Conservation (phyloP, 2,888 invertebrate genomes). For the Agrilus cyanescens region DNA sequence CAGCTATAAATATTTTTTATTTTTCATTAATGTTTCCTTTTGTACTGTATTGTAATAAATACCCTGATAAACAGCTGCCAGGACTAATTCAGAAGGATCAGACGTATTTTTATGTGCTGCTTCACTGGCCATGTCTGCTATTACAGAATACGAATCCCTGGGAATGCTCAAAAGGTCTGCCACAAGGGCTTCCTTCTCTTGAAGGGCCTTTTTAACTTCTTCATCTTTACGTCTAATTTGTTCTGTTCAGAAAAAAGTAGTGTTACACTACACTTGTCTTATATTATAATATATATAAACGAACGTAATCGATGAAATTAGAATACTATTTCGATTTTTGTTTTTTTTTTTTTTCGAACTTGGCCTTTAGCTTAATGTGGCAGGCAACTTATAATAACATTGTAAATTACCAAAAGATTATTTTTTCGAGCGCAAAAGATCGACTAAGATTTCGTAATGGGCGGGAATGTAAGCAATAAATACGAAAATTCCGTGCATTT, state of each 20-base stretch:
- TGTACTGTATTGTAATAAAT: conserved; percentile 16
- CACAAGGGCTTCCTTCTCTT: conserved; percentile 62
- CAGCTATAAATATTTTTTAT: conserved; percentile 31
- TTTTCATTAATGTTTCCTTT: neutral
- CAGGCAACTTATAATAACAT: too few species aligned
- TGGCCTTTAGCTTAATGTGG: too few species aligned
- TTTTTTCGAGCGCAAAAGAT: too few species aligned
- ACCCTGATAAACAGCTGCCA: conserved; percentile 60
- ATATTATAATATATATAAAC: too few species aligned
- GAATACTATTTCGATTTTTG: too few species aligned
- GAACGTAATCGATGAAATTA: too few species aligned
- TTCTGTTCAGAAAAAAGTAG: conserved; percentile 40
- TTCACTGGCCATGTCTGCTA: conserved; percentile 55
- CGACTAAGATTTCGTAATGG: too few species aligned
- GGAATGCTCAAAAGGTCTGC: conserved; percentile 68
- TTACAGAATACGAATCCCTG: conserved; percentile 53
- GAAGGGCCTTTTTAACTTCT: conserved; percentile 53
- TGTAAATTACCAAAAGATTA: too few species aligned
- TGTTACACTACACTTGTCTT: too few species aligned
- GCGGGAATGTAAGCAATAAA: conserved; percentile 3
- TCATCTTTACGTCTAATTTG: conserved; percentile 61
- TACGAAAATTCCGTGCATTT: neutral
- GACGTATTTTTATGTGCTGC: conserved; percentile 38
- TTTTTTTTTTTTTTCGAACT: too few species aligned
- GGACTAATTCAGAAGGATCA: conserved; percentile 56